phyloP scores from a whole-genome alignment of 2,113 vertebrate species.

The Lethenteron reissneri region DNA sequence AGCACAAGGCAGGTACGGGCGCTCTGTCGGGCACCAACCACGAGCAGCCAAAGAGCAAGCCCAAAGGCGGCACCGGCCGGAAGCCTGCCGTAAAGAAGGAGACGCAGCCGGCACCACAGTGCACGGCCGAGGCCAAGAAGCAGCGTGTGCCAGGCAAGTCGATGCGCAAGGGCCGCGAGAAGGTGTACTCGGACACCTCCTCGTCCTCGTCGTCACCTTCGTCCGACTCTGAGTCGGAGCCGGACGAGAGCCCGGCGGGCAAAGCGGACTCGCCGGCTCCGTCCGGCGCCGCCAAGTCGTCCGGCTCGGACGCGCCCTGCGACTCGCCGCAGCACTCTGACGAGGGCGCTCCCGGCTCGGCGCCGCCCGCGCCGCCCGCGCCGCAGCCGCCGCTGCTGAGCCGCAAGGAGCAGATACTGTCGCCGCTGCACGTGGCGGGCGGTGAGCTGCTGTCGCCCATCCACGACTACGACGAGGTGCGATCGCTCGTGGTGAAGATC shows the following conservation, averaged over 20 bases:
- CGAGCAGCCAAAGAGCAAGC: conserved; percentile 52
- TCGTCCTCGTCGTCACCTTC: conserved; percentile 18
- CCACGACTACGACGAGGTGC: conserved; percentile 26
- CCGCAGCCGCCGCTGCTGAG: too few relatives aligned
- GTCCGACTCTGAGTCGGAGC: conserved; percentile 60
- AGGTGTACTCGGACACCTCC: conserved; percentile 75
- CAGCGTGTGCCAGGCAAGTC: conserved; percentile 51
- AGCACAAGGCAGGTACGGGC: neutral
- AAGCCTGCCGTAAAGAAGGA: conserved; percentile 86
- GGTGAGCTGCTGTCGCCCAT: too few relatives aligned
- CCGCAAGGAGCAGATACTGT: too few relatives aligned
- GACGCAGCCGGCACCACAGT: conserved; percentile 59
- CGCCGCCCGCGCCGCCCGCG: too few relatives aligned
- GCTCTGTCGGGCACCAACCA: conserved; percentile 15
- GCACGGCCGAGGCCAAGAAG: conserved; percentile 58
- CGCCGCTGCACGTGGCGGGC: too few relatives aligned
- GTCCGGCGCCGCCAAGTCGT: too few relatives aligned
- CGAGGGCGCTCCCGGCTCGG: too few relatives aligned
- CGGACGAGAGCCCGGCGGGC: conserved; percentile 52
- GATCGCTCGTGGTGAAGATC: conserved; percentile 69
- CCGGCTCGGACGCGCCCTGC: too few relatives aligned
- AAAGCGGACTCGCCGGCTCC: neutral
- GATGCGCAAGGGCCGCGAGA: conserved; percentile 71
- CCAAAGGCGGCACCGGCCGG: conserved; percentile 53
- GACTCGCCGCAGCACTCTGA: too few relatives aligned